Evolutionary conservation across 2,113 vertebrate genomes (phyloP).

Genomic region (Pteruthius melanotis): DNA sequence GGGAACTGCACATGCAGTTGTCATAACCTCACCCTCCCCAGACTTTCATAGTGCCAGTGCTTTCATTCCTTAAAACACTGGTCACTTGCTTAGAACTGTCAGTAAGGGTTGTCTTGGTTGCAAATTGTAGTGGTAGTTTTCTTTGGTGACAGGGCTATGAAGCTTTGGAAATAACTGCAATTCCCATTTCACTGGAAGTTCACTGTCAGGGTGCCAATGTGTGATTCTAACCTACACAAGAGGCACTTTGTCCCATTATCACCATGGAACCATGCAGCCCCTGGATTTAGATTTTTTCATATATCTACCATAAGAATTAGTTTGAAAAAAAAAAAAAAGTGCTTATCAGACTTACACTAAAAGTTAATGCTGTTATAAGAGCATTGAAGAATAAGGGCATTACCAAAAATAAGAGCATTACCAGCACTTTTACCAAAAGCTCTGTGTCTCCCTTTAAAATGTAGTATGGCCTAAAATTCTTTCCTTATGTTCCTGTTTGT

Average conservation of each 20-base stretch:
- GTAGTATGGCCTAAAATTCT: neutral
- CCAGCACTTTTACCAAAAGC: neutral
- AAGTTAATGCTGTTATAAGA: neutral
- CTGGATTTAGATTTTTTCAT: neutral
- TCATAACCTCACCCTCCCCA: neutral
- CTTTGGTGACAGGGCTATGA: neutral
- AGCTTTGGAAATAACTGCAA: neutral
- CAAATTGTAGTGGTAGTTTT: neutral
- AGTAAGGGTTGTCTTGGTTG: neutral
- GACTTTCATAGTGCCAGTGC: neutral
- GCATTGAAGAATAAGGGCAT: neutral
- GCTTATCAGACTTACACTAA: neutral
- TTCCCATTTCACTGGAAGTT: neutral
- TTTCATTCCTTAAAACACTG: neutral
- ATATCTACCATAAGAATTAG: neutral
- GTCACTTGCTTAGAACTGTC: neutral
- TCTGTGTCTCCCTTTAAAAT: neutral
- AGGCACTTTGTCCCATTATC: neutral
- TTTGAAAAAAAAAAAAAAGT: neutral
- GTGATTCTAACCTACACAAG: neutral
- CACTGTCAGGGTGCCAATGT: neutral
- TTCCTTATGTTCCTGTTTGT: constrained; percentile 3
- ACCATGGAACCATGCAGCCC: neutral
- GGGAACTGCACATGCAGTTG: neutral
- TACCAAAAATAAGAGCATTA: neutral